phyloP scores from a whole-genome alignment of 2,888 invertebrate genomes.

The Pseudanteris insignis region DNA sequence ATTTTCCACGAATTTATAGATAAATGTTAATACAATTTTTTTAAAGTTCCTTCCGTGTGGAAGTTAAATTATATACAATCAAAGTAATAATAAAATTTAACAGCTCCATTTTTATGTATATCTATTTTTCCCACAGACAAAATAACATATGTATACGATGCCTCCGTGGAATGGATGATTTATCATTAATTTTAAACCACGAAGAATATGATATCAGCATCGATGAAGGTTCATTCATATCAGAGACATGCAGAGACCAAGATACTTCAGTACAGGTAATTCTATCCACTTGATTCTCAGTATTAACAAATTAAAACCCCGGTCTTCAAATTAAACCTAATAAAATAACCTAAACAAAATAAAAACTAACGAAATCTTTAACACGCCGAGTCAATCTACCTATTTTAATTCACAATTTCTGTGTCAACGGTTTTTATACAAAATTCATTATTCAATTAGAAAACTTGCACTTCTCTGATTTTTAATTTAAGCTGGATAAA shows the following conservation, averaged over 20 bases:
- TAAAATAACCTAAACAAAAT: conserved; percentile 1
- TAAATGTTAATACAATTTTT: no score
- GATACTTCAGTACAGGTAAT: conserved; percentile 57
- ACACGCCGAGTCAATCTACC: no score
- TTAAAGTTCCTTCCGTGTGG: no score
- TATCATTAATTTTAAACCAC: conserved; percentile 75
- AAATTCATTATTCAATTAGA: no score
- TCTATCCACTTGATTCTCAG: not conserved
- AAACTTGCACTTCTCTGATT: no score
- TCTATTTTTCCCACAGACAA: conserved; percentile 69
- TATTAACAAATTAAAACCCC: no score
- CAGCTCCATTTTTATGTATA: no score
- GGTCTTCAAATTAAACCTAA: not conserved
- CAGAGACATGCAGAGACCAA: conserved; percentile 48
- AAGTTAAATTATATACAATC: no score
- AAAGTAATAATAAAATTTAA: not conserved
- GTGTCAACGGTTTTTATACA: no score
- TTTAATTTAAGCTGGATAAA: no score
- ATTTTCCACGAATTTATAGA: no score
- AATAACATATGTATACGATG: conserved; percentile 85
- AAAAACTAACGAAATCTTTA: not conserved
- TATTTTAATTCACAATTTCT: no score
- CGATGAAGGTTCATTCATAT: conserved; percentile 64
- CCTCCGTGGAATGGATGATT: conserved; percentile 75
- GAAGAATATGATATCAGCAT: conserved; percentile 79